Evolutionary conservation across 92 coral and sea anemone species (phyloP).

Genomic region (Zoanthus solanderi): DNA sequence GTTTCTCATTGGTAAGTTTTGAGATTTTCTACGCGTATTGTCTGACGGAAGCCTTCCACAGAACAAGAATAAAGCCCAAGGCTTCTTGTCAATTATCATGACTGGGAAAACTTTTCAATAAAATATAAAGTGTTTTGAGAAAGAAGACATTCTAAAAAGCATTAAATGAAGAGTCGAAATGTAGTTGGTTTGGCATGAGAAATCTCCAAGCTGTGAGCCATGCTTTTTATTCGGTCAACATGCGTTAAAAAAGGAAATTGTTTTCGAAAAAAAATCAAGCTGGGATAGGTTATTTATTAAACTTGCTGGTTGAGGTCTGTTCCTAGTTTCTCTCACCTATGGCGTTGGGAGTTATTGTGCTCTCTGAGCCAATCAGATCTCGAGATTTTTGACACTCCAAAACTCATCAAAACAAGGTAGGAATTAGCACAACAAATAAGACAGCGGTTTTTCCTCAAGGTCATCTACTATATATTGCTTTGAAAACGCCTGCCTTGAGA

Average conservation of each 20-base stretch:
- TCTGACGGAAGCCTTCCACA: not conserved
- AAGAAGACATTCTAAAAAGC: not conserved
- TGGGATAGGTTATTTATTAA: slow-evolving; percentile 28
- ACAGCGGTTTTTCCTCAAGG: slow-evolving; percentile 48
- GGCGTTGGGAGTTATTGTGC: slow-evolving; percentile 31
- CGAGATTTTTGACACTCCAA: slow-evolving; percentile 46
- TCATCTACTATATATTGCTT: slow-evolving; percentile 31
- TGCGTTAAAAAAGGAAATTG: slow-evolving; percentile 8
- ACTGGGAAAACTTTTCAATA: slow-evolving; percentile 16
- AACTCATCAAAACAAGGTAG: slow-evolving; percentile 43
- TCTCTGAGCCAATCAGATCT: slow-evolving; percentile 26
- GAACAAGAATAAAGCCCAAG: slow-evolving; percentile 2
- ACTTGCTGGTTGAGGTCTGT: slow-evolving; percentile 28
- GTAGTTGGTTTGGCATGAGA: slow-evolving; percentile 15
- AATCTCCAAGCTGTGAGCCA: slow-evolving; percentile 40
- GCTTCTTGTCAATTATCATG: slow-evolving; percentile 26
- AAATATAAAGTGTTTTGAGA: slow-evolving; percentile 9
- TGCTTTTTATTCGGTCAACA: slow-evolving; percentile 10
- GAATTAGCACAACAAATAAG: slow-evolving; percentile 50
- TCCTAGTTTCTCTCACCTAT: slow-evolving; percentile 31
- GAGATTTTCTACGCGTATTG: slow-evolving; percentile 30
- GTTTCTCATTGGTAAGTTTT: slow-evolving; percentile 20
- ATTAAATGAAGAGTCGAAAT: not conserved
- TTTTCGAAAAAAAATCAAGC: slow-evolving; percentile 27
- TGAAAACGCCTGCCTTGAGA: slow-evolving; percentile 8